Evolutionary conservation across 2,113 vertebrate species (phyloP).

Genomic region (Oncorhynchus tshawytscha): DNA sequence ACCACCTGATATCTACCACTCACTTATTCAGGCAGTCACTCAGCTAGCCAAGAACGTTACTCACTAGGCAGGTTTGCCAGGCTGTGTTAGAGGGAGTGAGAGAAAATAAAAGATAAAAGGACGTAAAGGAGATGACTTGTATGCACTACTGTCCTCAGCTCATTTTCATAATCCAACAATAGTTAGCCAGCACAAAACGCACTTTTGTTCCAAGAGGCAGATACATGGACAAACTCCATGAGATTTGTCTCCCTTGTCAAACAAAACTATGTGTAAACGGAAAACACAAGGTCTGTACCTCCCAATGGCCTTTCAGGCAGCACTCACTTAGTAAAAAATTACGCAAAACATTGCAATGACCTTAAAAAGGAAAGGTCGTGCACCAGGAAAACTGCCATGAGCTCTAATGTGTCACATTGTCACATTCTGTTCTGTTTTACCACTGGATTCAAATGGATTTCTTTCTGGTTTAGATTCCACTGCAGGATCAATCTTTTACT

Average conservation of each 20-base stretch:
- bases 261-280: not conserved
- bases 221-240: no score
- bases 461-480: slow-evolving; percentile 49
- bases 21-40: not conserved
- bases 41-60: slow-evolving; percentile 29
- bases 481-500: slow-evolving; percentile 61
- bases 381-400: slow-evolving; percentile 48
- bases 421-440: slow-evolving; percentile 60
- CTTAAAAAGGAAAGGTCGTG: slow-evolving; percentile 33
- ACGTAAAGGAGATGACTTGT: slow-evolving; percentile 40
- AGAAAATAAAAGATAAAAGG: slow-evolving; percentile 50
- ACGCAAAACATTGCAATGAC: slow-evolving; percentile 37
- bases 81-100: slow-evolving; percentile 21
- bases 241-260: not conserved
- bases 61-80: slow-evolving; percentile 58
- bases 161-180: slow-evolving; percentile 69
- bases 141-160: slow-evolving; percentile 46
- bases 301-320: not conserved
- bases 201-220: slow-evolving; percentile 48
- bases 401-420: slow-evolving; percentile 52
- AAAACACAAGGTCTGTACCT: not conserved
- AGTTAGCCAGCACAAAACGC: slow-evolving; percentile 53
- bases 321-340: slow-evolving; percentile 20
- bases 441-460: slow-evolving; percentile 61
- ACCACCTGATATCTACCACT: slow-evolving; percentile 51